phyloP scores from a whole-genome alignment of 1,140 invertebrate species.

The Pseudomyrmex pallidus region DNA sequence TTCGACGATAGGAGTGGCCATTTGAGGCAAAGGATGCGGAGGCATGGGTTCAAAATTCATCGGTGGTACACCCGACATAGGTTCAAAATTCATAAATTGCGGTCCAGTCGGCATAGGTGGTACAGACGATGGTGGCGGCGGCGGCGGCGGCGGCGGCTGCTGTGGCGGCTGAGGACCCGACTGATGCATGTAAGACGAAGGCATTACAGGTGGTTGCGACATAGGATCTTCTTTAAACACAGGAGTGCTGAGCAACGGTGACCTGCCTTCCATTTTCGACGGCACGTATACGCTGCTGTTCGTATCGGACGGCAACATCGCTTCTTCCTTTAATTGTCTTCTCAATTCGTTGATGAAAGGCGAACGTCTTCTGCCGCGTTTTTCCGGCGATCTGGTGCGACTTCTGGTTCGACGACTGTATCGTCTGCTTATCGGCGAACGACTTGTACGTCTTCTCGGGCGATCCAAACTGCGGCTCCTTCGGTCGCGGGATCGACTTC shows the following conservation, averaged over 20 bases:
- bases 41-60: constrained; percentile 75
- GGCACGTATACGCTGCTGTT: constrained; percentile 58
- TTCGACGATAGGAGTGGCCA: constrained; percentile 63
- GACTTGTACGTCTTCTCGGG: constrained; percentile 76
- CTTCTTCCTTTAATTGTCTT: constrained; percentile 78
- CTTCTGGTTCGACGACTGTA: constrained; percentile 77
- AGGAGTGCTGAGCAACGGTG: constrained; percentile 55
- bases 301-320: constrained; percentile 51
- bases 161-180: no score
- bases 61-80: constrained; percentile 30
- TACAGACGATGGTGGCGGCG: constrained; percentile 46
- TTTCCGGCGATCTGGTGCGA: constrained; percentile 76
- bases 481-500: constrained; percentile 80
- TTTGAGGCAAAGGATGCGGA: constrained; percentile 43
- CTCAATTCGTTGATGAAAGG: constrained; percentile 83
- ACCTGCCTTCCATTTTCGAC: constrained; percentile 55
- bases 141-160: not conserved
- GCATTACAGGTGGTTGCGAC: no score
- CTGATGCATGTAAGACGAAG: no score
- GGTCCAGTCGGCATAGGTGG: constrained; percentile 49
- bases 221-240: constrained; percentile 54
- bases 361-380: constrained; percentile 79
- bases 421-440: constrained; percentile 74
- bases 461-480: constrained; percentile 80
- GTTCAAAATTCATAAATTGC: constrained; percentile 78